A percentile compares a stretch with the other conserved stretches of the same genome.
Conservation (phyloP, 2,113 vertebrate genomes). For the Tupaia tana region DNA sequence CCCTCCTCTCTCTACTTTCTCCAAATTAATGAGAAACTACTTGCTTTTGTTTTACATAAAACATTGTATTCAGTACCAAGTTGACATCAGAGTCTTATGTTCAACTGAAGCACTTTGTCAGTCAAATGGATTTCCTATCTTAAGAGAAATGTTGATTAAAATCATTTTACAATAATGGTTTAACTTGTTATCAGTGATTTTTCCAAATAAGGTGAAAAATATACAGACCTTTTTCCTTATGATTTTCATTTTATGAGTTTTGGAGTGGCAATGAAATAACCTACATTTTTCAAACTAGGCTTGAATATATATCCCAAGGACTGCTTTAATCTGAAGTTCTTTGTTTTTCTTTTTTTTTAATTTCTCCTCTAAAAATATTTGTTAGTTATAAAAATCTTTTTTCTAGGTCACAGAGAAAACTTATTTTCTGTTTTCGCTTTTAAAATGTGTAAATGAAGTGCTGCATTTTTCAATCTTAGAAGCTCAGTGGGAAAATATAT, state of each 20-base stretch:
- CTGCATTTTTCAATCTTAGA: not conserved
- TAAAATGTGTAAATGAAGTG: not conserved
- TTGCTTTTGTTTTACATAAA: not conserved
- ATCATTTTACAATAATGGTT: not conserved
- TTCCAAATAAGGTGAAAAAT: conserved; percentile 1
- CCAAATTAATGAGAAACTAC: not conserved
- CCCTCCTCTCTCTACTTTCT: not conserved
- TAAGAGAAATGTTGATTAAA: conserved; percentile 24
- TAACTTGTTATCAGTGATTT: conserved; percentile 25
- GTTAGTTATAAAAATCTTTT: conserved; percentile 41
- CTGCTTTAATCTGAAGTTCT: not conserved
- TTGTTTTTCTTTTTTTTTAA: conserved; percentile 26
- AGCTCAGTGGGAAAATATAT: not conserved
- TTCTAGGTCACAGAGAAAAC: conserved; percentile 11
- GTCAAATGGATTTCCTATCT: not conserved
- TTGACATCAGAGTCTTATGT: not conserved
- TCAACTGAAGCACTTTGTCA: not conserved
- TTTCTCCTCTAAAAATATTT: conserved; percentile 33
- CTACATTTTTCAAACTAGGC: conserved; percentile 19
- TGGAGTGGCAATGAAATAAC: not conserved
- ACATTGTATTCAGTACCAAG: not conserved
- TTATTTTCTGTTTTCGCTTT: conserved; percentile 40
- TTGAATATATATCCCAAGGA: not conserved
- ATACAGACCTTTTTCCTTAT: not conserved
- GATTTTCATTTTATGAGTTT: conserved; percentile 1